phyloP scores from a whole-genome alignment of 64 coral and sea anemone species.

The Porites australiensis region DNA sequence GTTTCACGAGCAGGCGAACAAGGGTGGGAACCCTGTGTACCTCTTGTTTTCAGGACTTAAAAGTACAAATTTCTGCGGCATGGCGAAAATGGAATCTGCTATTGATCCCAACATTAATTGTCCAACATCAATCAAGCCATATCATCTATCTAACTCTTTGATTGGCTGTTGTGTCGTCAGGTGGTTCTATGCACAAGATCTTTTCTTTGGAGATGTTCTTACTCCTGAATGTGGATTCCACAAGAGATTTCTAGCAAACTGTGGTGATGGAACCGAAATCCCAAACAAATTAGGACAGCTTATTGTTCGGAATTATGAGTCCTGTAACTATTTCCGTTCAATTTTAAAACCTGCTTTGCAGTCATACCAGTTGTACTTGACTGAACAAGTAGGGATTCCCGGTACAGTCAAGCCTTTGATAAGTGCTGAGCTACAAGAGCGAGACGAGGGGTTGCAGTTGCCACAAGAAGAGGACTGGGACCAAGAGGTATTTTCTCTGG shows the following conservation, averaged over 20 bases:
- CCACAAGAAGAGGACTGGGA: constrained; percentile 49
- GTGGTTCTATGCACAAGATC: constrained; percentile 14
- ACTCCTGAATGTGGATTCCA: background rate
- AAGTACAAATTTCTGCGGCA: background rate
- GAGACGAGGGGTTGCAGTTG: background rate
- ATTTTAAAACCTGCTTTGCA: constrained; percentile 6
- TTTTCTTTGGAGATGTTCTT: constrained; percentile 1
- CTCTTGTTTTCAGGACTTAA: constrained; percentile 21
- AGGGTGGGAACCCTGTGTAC: background rate
- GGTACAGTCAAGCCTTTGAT: background rate
- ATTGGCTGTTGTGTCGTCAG: background rate
- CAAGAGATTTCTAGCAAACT: background rate
- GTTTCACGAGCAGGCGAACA: background rate
- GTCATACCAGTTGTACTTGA: background rate
- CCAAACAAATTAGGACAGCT: constrained; percentile 12
- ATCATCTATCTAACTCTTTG: background rate
- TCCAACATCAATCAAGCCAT: background rate
- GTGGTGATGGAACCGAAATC: background rate
- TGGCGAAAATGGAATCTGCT: constrained; percentile 15
- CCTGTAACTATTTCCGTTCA: background rate
- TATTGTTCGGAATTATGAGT: background rate
- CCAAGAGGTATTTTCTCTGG: background rate
- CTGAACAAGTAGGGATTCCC: background rate
- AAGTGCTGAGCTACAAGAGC: background rate
- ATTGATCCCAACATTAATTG: constrained; percentile 3